Base-by-base conservation (phyloP, 2,888 invertebrate genomes). In the Perizoma flavofasciatum region DNA sequence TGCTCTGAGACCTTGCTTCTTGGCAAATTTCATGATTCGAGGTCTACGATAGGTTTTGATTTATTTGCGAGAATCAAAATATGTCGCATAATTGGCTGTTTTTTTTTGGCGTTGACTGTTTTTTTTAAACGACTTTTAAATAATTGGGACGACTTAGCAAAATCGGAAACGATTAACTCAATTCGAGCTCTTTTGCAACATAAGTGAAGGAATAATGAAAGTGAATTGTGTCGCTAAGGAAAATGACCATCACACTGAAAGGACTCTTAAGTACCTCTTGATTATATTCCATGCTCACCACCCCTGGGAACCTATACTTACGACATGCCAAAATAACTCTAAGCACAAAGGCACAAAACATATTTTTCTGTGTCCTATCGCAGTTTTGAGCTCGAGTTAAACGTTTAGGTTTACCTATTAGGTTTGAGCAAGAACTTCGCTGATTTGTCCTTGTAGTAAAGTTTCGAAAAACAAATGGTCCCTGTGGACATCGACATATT, bases 221-320 rank as follows among this genome's bases (percentile, higher is more conserved):
- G 22, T 55, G 51, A 68, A 69, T 69, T 63, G 65, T 66, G 70
- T 61, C 66, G 61, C 68, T 55, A 59, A 68, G 55, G 53, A 78
- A 79, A 74, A 65, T 73, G 73, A 75, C 77, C 66, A 72, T 74
- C 72, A 71, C 58, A 67, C 71, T 73, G 65, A 73, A 78, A 78
- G 70, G 69, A 71, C 72, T 67, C 71, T 70, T 50, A 70, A 71
- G 70, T 68, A 71, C 67, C 71, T 73, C 81, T 83, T 80, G 79
- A 82, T 83, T 82, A 79, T 78, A 74, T 76, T 70, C 70, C 68
- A 69, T 46, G 46, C 43, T 74, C 69, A 68, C 70, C 57, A 68
- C 61, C 69, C 70, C 60, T 53, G 61, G 61, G 59, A 60, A 58
- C 66, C 55, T 48, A 52, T 40, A n/a, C n/a, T n/a, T n/a, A 49